phyloP scores from a whole-genome alignment of 2,888 invertebrate species.

The Ellobium chinense region DNA sequence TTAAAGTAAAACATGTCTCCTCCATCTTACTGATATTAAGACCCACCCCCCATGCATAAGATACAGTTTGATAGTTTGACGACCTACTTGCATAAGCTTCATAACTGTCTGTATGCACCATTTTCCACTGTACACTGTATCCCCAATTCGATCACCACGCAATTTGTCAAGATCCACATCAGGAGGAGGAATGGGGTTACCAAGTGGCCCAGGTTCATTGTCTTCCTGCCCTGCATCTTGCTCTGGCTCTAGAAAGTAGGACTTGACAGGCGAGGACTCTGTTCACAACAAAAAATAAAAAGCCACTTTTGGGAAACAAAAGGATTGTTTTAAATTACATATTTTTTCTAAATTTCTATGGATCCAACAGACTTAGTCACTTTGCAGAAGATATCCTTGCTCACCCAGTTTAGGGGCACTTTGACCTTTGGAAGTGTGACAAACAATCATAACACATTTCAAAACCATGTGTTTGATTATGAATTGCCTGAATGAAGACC shows the following conservation, averaged over 20 bases:
- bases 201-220: conserved; percentile 2
- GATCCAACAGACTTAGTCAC: too few species aligned
- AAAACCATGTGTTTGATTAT: too few species aligned
- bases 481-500: too few species aligned
- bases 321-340: too few species aligned
- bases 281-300: neutral
- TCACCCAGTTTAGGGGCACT: too few species aligned
- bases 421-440: too few species aligned
- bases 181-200: conserved; percentile 41
- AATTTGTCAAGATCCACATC: conserved; percentile 42
- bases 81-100: conserved; percentile 42
- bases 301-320: neutral
- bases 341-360: too few species aligned
- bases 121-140: conserved; percentile 46
- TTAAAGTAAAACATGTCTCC: too few species aligned
- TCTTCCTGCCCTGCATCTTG: conserved; percentile 3
- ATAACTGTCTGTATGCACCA: conserved; percentile 48
- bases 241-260: neutral
- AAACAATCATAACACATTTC: too few species aligned
- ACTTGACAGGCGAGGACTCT: neutral
- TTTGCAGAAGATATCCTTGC: too few species aligned
- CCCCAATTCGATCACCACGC: conserved; percentile 45
- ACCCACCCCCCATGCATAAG: too few species aligned
- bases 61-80: neutral
- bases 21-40: too few species aligned